Evolutionary conservation across 2,113 vertebrate genomes (phyloP), one percentile per base, ranked within the genome.

Genomic region (Cryptomyrus ogoouensis): DNA sequence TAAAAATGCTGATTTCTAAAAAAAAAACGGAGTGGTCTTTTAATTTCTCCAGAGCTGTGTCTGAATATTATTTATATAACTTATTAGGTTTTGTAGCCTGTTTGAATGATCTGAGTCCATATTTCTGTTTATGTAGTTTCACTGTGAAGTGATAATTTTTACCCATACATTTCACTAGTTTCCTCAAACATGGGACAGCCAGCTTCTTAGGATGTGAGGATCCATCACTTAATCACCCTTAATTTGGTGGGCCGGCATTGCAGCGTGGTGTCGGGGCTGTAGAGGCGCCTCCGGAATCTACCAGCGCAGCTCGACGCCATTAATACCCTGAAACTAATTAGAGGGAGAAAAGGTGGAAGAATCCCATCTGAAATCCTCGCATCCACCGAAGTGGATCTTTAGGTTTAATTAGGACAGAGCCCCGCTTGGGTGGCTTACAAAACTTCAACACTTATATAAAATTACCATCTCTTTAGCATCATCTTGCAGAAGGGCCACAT

Each of bases 301-400:
- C 66, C 87, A 88, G 74, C 10, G n/a, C 21, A 74, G 70, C 70
- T 83, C 47, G 66, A 47, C 70, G 83, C 70, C 74, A 83, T 90
- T 90, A 88, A 90, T 90, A 90, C 74, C 50, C 58, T 46, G 85
- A 53, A 90, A 88, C 70, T 90, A 88, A 90, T 90, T 88, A 88
- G 90, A 88, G 31, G 50, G 46, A 31, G 66, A 58, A 84, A 89
- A 88, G 70, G 56, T 27, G 89, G 35, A 44, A n/a, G 19, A 39
- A 74, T 70, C 27, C 84, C 56, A 39, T 58, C 47, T 56, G 46
- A 90, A 90, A 70, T 80, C 90, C 90, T 80, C 62, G 87, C 87
- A 77, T 31, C 52, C 83, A 44, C 66, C 19, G 10, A 53, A 87
- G 83, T 70, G 47, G 12, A 84, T 44, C n/a, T 88, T 47, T 90